Percentiles rank a stretch among this genome's conserved stretches.
phyloP scores from a whole-genome alignment of 35 echinoderm and acorn worm species.

The Heliocidaris erythrogramma region DNA sequence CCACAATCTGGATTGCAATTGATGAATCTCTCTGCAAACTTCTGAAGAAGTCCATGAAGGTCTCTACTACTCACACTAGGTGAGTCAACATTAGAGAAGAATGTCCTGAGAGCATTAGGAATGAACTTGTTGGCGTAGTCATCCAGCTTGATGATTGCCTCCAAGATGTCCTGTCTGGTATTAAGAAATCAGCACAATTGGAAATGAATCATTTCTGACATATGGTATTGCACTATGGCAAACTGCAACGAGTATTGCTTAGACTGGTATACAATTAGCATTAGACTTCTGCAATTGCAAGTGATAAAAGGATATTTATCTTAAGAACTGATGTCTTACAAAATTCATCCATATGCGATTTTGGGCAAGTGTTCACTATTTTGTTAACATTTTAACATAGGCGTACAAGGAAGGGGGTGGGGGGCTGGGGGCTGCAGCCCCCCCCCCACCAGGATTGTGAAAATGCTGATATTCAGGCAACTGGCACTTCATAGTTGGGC shows the following conservation, averaged over 20 bases:
- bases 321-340: no score
- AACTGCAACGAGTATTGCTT: not conserved
- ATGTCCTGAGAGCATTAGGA: constrained; percentile 87
- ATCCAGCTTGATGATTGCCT: constrained; percentile 81
- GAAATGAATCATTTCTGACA: not conserved
- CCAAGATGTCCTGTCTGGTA: constrained; percentile 81
- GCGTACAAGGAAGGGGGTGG: no score
- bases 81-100: constrained; percentile 95
- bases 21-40: constrained; percentile 92
- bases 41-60: constrained; percentile 80
- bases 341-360: no score
- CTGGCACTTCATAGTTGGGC: no score
- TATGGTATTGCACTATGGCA: not conserved
- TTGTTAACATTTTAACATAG: no score
- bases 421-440: no score
- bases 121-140: constrained; percentile 93
- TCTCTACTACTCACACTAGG: constrained; percentile 65
- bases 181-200: not conserved
- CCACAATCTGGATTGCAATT: constrained; percentile 93
- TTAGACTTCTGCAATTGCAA: not conserved
- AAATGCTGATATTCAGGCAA: no score
- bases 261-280: not conserved
- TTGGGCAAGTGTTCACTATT: no score
- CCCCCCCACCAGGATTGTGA: no score
- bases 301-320: no score